These are phyloP conservation scores for Pachypsylla venusta DNA, from an alignment of 1,140 invertebrate genomes.

Conservation along the genomic window DNA sequence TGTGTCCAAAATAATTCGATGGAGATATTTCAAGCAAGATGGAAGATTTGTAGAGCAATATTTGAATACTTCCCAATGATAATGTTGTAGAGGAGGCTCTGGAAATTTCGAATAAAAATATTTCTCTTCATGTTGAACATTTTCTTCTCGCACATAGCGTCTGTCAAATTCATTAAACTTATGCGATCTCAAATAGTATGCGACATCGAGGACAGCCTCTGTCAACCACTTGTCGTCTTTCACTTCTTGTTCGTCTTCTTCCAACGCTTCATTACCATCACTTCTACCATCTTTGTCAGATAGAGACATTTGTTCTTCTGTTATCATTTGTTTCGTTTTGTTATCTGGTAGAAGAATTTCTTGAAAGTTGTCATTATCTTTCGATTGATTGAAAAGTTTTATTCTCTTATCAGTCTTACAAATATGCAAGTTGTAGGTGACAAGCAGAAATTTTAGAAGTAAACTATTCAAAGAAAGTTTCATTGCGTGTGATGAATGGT, in stretches of 20 bases:
- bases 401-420: no score
- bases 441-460: no score
- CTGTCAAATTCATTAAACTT: conserved; percentile 47
- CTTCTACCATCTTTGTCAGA: neutral
- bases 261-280: neutral
- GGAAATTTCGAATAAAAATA: conserved; percentile 35
- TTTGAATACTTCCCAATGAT: conserved; percentile 44
- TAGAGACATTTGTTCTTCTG: conserved; percentile 8
- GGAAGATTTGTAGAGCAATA: conserved; percentile 37
- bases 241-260: conserved; percentile 1
- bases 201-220: conserved; percentile 32
- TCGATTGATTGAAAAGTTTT: neutral
- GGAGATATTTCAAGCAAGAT: conserved; percentile 39
- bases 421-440: no score
- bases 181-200: conserved; percentile 41
- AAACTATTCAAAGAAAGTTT: no score
- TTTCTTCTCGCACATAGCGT: conserved; percentile 26
- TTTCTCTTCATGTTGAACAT: conserved; percentile 14
- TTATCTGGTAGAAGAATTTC: neutral
- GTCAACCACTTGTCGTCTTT: conserved; percentile 18
- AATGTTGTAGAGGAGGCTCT: conserved; percentile 34
- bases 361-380: neutral
- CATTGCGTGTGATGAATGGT: no score
- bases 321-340: neutral
- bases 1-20: conserved; percentile 19